Conservation (phyloP, 2,797 vertebrate species). For the Neosilurus mollespiculum region DNA sequence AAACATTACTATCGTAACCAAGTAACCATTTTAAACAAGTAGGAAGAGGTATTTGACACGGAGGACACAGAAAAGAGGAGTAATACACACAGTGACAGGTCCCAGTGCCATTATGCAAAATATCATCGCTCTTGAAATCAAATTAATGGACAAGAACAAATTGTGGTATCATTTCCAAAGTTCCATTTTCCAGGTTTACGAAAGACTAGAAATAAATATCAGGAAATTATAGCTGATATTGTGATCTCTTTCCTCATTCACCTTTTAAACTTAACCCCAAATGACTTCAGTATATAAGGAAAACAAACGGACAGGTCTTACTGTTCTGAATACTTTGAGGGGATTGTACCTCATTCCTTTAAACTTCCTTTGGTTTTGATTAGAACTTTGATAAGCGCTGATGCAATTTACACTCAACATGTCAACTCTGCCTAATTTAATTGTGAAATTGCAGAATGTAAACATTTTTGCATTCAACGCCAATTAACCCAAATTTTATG, state of each 20-base stretch:
- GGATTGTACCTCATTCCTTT: neutral
- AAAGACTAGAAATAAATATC: neutral
- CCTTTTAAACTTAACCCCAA: neutral
- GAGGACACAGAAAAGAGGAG: too few relatives aligned
- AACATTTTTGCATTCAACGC: too few relatives aligned
- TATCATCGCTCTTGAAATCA: too few relatives aligned
- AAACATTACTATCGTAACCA: too few relatives aligned
- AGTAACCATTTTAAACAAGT: too few relatives aligned
- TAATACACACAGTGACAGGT: too few relatives aligned
- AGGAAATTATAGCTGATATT: neutral
- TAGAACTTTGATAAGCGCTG: too few relatives aligned
- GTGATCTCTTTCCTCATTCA: neutral
- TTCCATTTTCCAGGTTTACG: neutral
- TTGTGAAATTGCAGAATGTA: neutral
- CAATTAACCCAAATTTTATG: neutral
- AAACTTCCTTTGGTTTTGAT: too few relatives aligned
- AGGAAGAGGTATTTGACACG: too few relatives aligned
- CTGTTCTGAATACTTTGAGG: neutral
- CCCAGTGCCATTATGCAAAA: too few relatives aligned
- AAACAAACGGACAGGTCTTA: neutral
- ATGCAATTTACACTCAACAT: neutral
- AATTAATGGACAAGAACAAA: too few relatives aligned
- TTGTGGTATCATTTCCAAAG: neutral
- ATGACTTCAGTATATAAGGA: neutral
- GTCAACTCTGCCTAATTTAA: neutral